phyloP scores from a whole-genome alignment of 2,888 invertebrate species.

The Mesorhabditis sp. region DNA sequence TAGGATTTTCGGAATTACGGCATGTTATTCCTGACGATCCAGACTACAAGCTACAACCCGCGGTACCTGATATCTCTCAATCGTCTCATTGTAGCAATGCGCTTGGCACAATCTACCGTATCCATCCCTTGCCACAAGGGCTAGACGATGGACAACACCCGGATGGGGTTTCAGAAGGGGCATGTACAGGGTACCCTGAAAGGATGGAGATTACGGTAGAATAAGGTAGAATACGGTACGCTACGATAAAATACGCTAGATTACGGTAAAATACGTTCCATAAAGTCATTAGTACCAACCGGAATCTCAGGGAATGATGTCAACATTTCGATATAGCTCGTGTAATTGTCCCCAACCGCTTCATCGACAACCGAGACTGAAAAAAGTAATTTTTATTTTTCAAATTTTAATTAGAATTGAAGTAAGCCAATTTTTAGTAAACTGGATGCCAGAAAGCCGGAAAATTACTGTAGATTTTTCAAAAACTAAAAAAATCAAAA shows the following conservation, averaged over 20 bases:
- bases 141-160: slow-evolving; percentile 31
- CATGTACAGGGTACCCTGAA: slow-evolving; percentile 49
- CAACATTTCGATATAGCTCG: slow-evolving; percentile 23
- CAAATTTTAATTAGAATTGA: background rate
- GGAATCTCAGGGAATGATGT: slow-evolving; percentile 40
- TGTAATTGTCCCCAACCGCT: slow-evolving; percentile 17
- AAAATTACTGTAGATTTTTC: background rate
- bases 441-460: slow-evolving; percentile 19
- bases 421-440: slow-evolving; percentile 19
- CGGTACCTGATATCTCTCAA: slow-evolving; percentile 48
- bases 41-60: too few species aligned
- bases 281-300: slow-evolving; percentile 10
- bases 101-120: slow-evolving; percentile 55
- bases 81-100: slow-evolving; percentile 49
- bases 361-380: slow-evolving; percentile 25
- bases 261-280: too few species aligned
- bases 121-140: slow-evolving; percentile 47
- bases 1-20: too few species aligned
- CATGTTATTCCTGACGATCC: too few species aligned
- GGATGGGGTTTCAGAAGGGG: slow-evolving; percentile 48
- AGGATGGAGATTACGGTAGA: too few species aligned
- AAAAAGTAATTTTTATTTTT: background rate
- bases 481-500: too few species aligned
- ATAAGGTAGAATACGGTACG: too few species aligned
- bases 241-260: too few species aligned